Conservation (phyloP, 2,888 invertebrate genomes). For the Phoronis australis region DNA sequence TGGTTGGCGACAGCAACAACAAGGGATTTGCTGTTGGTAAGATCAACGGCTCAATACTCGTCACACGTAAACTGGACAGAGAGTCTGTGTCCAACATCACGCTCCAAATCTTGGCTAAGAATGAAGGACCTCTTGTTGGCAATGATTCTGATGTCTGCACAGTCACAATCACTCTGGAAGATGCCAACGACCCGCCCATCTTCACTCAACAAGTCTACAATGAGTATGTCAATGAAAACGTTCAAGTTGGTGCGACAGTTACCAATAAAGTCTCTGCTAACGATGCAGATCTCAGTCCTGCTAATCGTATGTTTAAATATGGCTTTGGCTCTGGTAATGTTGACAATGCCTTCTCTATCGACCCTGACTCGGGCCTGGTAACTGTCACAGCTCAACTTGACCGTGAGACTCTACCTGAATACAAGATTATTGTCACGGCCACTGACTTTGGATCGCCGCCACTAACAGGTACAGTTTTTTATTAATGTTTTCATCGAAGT, state of each 20-base stretch:
- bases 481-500: not conserved
- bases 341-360: slow-evolving; percentile 25
- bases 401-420: slow-evolving; percentile 29
- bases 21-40: slow-evolving; percentile 78
- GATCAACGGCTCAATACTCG: slow-evolving; percentile 76
- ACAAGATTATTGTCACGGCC: slow-evolving; percentile 37
- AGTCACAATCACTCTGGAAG: slow-evolving; percentile 87
- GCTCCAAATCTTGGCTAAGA: slow-evolving; percentile 88
- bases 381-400: slow-evolving; percentile 30
- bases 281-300: slow-evolving; percentile 32
- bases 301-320: slow-evolving; percentile 34
- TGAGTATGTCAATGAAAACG: slow-evolving; percentile 80
- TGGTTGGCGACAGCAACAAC: slow-evolving; percentile 88
- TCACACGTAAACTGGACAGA: slow-evolving; percentile 59
- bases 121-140: slow-evolving; percentile 85
- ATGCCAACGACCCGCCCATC: slow-evolving; percentile 93
- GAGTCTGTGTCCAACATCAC: slow-evolving; percentile 33
- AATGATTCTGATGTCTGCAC: slow-evolving; percentile 94
- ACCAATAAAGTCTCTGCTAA: slow-evolving; percentile 79
- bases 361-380: slow-evolving; percentile 26
- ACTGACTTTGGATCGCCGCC: slow-evolving; percentile 35
- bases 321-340: slow-evolving; percentile 29
- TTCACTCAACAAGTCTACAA: slow-evolving; percentile 72
- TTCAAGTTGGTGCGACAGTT: slow-evolving; percentile 75
- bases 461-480: slow-evolving; percentile 25